Base-by-base conservation (phyloP, 2,888 invertebrate species). In the Melanchra persicariae region DNA sequence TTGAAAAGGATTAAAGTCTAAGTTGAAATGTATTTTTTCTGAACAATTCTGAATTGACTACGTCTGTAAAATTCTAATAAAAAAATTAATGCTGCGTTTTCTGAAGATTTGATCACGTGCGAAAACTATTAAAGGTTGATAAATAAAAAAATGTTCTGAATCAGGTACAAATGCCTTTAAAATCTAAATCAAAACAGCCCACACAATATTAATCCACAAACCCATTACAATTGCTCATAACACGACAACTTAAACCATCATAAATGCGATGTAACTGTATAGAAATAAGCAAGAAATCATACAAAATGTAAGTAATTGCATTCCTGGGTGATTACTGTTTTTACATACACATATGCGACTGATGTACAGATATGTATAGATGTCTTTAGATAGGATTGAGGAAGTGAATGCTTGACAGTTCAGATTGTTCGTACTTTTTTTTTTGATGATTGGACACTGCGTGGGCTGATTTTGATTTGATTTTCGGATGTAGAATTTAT, bases 291-390 rank as follows among this genome's bases (percentile, higher is more conserved):
- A 77, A 77, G 67, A 77, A 78, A 49, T 40, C 26, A 9, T 52
- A 40, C 57, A 58, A 59, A 60, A 64, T n/a, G 12, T 51, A 19
- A 47, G 43, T 54, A 52, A 26, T 34, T 34, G 34, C 63, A 77
- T 77, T 67, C 77, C 60, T 6, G 17, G 6, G 4, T 49, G 63
- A 77, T 77, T 61, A 67, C 57, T 64, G 67, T 68, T 77, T 67
- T 72, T 77, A 72, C 51, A 59, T 55, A 47, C 43, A 65, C 24
- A 49, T 34, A 24, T 8, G 26, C 26, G 2, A 26, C 0, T 47
- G 10, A 47, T 43, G 37, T 51, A n/a, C 4, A 52, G 17, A 70
- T 19, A 24, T 30, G 26, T 51, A 22, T 9, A 45, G 47, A 22
- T 43, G 52, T 17, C 68, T 30, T 74, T 75, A 66, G 26, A 30